Conservation (phyloP, 2,113 vertebrate genomes). For the Percina caprodes region DNA sequence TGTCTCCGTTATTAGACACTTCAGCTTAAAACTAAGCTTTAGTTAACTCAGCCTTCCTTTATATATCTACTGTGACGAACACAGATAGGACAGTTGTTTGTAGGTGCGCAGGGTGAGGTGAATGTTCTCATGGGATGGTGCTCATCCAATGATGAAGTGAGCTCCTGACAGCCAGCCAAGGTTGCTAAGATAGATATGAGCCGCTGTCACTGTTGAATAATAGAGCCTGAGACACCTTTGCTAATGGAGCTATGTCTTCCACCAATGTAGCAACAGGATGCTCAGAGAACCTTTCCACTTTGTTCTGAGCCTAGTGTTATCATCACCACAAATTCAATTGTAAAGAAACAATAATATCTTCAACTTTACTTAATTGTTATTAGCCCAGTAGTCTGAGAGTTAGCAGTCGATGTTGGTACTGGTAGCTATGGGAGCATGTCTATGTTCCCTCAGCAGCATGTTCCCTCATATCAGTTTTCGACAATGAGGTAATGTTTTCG, state of each 20-base stretch:
- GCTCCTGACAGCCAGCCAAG: constrained; percentile 32
- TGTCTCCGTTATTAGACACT: constrained; percentile 25
- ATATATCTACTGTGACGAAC: constrained; percentile 4
- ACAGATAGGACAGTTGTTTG: constrained; percentile 15
- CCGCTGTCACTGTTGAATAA: constrained; percentile 56
- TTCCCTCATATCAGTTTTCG: too few species aligned
- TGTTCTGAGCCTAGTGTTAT: background rate
- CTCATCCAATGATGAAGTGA: constrained; percentile 46
- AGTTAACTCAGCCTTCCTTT: background rate
- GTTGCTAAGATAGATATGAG: constrained; percentile 57
- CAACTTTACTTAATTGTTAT: background rate
- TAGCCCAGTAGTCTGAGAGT: background rate
- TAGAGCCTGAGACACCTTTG: constrained; percentile 28
- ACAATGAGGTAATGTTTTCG: too few species aligned
- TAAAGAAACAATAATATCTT: background rate
- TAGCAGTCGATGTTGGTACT: background rate
- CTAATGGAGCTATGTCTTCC: constrained; percentile 27
- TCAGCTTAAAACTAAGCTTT: constrained; percentile 26
- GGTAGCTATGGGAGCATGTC: too few species aligned
- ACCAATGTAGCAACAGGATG: background rate
- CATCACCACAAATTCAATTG: background rate
- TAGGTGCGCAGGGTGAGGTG: constrained; percentile 1
- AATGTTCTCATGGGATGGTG: constrained; percentile 24
- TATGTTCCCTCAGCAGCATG: too few species aligned
- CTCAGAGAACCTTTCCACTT: background rate